Evolutionary conservation across 2,888 invertebrate species (phyloP), one percentile per base, ranked within the genome.

Genomic region (Celastrina argiolus): DNA sequence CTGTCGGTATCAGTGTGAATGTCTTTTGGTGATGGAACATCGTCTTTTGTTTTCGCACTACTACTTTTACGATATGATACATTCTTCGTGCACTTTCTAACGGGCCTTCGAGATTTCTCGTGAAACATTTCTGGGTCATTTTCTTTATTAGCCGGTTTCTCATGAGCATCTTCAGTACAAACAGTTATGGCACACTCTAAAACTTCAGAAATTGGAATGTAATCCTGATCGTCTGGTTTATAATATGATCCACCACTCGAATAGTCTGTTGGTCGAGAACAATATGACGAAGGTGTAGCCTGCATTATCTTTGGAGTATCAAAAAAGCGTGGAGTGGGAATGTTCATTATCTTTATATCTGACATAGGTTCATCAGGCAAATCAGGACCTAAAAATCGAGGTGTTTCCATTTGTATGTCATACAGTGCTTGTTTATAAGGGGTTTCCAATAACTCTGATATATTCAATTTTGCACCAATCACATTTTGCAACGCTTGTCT

Each of bases 231-330:
- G 74, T 94, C 94, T 0, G 94, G 94, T 69, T 92, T 92, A 74
- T 94, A 94, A 74, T 94, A 94, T 2, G 93, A 93, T 2, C 93
- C 92, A 5, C 93, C 89, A 66, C 93, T 93, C 8, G 93, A 93
- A 78, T 93, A 93, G 73, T 93, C 93, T 1, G 93, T 93, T 51
- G 87, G 88, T 6, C 91, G 81, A 31, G 89, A 89, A 12, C 85
- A 84, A 74, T 87, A 91, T 2, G 89, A 85, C 0, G 86, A 85
- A 14, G 91, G 91, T 1, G 91, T 91, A 34, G 84, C 79, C 67
- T 81, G 78, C 0, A 73, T 68, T 8, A 75, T 76, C 74, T 84
- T 86, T n/a, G 88, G 83, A 42, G 82, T 82, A 71, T 92, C 88
- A 16, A 93, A 88, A 76, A 93, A 88, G 69, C 86, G 84, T 7